Evolutionary conservation across 2,888 invertebrate species (phyloP), one percentile per base, ranked within the genome.

Genomic region (Anticlea derivata): DNA sequence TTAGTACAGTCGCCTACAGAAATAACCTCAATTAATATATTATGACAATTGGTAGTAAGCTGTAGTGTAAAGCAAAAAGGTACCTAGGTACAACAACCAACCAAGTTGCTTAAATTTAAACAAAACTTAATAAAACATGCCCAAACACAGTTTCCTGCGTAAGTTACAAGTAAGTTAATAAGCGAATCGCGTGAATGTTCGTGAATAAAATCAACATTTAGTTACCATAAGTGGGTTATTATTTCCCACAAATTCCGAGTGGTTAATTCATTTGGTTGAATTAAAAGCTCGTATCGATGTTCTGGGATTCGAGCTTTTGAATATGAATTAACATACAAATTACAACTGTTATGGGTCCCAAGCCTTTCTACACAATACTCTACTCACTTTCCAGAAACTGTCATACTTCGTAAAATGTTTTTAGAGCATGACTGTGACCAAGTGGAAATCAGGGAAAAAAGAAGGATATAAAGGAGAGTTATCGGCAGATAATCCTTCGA

Each of bases 151-250:
- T 45, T 54, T 20, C 39, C 39, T 43, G 45, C 33, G 50, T 50
- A 54, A 58, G 58, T 47, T 39, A 51, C 46, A 50, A 55, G 45
- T 49, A 50, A 65, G 61, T 63, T 79, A 80, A 80, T 78, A 75
- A 70, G 70, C 55, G 51, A 63, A 71, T 81, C 65, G 81, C 80
- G 82, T 82, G 81, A 73, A 58, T 49, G 45, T 62, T 58, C 50
- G 57, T 60, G 63, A 70, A 66, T 64, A 62, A 68, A 72, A 75
- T 69, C 62, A 71, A 64, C 68, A 74, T 76, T 76, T 75, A 66
- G 66, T 66, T 70, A 57, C 62, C 67, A 69, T 68, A 75, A 78
- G 71, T 73, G 70, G 69, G 58, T 59, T 60, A 64, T 72, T 70
- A 65, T 48, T 45, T 40, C 30, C 39, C 39, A 52, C 47, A 48